Base-by-base conservation (phyloP, 1,140 invertebrate species). In the Chelonus insularis region DNA sequence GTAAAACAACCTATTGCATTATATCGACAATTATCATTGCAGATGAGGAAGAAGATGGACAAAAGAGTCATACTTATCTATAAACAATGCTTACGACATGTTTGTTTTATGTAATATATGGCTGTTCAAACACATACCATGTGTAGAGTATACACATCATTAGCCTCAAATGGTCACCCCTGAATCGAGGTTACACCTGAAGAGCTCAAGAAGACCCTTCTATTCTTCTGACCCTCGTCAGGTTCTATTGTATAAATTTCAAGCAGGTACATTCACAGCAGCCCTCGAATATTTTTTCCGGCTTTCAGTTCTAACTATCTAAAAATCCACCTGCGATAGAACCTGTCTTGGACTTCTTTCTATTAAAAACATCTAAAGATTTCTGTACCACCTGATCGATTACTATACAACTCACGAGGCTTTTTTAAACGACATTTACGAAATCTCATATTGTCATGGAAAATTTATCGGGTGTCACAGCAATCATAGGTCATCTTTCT, bases 311-410 rank as follows among this genome's bases (percentile, higher is more conserved):
- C 20, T 37, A 25, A 34, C 50, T 18, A n/a, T n/a, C 12, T 1
- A 25, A n/a, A 6, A 18, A 20, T 18, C 12, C 29, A 52, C 50
- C 50, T 52, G 25, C 12, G 21, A 9, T 8, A 11, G 1, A 50
- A 29, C 47, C 20, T 50, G 47, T 20, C 32, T 34, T 36, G 12
- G 47, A 18, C 41, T 4, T 54, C 37, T 61, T 29, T 55, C 37
- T 45, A 25, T 34, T 50, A 0, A 2, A 18, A 23, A 9, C 29
- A 23, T n/a, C n/a, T n/a, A n/a, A n/a, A n/a, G n/a, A n/a, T n/a
- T n/a, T n/a, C n/a, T n/a, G n/a, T n/a, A n/a, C n/a, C n/a, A n/a
- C n/a, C n/a, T n/a, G n/a, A n/a, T n/a, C n/a, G n/a, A n/a, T n/a
- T n/a, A n/a, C n/a, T n/a, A n/a, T n/a, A n/a, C n/a, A n/a, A n/a